Conservation (phyloP, 2,797 vertebrate genomes). For the Pantherophis alleghaniensis region DNA sequence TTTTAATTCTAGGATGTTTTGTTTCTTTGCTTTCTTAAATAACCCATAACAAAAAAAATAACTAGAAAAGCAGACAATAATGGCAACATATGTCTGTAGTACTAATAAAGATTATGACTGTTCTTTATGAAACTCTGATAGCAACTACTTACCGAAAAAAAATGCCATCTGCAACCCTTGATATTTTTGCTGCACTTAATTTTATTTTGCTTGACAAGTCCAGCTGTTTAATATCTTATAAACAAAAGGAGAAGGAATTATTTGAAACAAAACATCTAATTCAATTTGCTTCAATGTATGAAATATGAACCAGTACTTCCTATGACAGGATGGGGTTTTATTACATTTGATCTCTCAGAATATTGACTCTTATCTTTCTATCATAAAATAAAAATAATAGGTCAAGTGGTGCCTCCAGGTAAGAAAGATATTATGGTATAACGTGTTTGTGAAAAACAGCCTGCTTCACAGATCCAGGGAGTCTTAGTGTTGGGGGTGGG, state of each 20-base stretch:
- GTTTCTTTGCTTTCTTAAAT: background rate
- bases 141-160: background rate
- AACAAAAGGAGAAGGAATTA: conserved; percentile 47
- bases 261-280: conserved; percentile 47
- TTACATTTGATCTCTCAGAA: background rate
- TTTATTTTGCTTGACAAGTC: conserved; percentile 21
- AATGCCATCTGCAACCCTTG: background rate
- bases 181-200: conserved; percentile 15
- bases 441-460: background rate
- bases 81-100: conserved; percentile 12
- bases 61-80: conserved; percentile 13
- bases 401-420: background rate
- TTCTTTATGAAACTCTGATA: conserved; percentile 9
- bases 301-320: conserved; percentile 10
- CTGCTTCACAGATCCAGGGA: background rate
- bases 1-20: background rate
- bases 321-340: background rate
- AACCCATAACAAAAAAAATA: background rate
- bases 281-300: conserved; percentile 40
- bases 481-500: background rate
- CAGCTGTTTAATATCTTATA: conserved; percentile 61
- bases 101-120: conserved; percentile 11
- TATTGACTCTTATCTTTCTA: background rate
- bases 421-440: background rate
- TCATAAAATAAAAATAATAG: background rate